Conservation (phyloP, 2,888 invertebrate species). For the Lithophane ornitopus region DNA sequence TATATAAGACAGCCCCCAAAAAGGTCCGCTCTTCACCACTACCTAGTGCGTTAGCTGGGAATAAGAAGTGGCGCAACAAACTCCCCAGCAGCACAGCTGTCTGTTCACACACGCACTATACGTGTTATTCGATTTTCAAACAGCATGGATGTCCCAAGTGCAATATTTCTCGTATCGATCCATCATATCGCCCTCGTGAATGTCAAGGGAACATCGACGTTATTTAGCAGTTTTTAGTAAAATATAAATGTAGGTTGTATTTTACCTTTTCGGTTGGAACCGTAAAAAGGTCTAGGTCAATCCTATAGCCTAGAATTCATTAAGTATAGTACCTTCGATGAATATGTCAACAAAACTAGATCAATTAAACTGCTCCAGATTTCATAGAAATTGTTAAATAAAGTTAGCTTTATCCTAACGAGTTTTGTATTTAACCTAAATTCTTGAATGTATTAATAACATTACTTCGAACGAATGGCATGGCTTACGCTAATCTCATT, state of each 20-base stretch:
- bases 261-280: background rate
- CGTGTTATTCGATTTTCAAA: background rate
- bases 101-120: no score
- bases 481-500: background rate
- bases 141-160: conserved; percentile 10
- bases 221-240: background rate
- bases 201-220: background rate
- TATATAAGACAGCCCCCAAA: background rate
- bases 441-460: conserved; percentile 9
- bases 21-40: no score
- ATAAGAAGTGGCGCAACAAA: no score
- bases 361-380: conserved; percentile 3
- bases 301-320: background rate
- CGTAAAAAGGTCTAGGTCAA: background rate
- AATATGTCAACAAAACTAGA: background rate
- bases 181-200: conserved; percentile 2
- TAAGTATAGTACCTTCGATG: background rate
- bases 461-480: background rate
- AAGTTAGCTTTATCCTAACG: conserved; percentile 4
- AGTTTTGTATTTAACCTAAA: conserved; percentile 31
- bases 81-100: no score
- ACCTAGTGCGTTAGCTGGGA: no score
- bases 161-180: conserved; percentile 22
- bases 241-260: background rate
- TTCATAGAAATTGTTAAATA: conserved; percentile 14